A percentile compares a stretch with the other conserved stretches of the same genome.
Evolutionary conservation across 2,113 vertebrate genomes (phyloP).

Genomic region (Cheirogaleus medius): DNA sequence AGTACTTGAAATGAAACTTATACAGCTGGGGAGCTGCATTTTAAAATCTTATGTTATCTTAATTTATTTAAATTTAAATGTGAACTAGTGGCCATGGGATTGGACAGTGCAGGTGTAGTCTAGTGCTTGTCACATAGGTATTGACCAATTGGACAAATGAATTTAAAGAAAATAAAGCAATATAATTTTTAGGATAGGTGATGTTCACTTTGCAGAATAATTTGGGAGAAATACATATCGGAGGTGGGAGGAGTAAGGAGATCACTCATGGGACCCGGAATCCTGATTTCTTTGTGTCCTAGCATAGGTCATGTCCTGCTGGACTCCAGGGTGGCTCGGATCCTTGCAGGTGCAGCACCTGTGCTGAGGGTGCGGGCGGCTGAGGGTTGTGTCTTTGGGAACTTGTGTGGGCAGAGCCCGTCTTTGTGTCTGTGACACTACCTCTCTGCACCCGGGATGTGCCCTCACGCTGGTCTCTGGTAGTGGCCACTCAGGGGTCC

Average conservation of each 20-base stretch:
- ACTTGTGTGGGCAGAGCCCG: background rate
- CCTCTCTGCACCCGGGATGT: fast-evolving
- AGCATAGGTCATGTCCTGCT: background rate
- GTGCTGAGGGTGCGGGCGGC: background rate
- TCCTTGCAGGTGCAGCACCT: fast-evolving
- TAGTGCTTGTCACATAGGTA: background rate
- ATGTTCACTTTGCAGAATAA: background rate
- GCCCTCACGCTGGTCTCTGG: background rate
- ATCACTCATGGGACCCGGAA: too few species aligned
- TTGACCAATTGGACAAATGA: background rate
- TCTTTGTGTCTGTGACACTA: background rate
- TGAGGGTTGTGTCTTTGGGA: too few species aligned
- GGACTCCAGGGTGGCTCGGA: background rate
- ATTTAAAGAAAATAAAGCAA: background rate
- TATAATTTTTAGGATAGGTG: background rate
- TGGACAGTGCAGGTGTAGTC: background rate
- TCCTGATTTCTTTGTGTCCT: background rate
- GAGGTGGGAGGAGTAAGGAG: background rate
- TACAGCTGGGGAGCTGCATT: background rate
- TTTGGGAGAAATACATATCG: background rate
- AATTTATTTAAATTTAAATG: background rate
- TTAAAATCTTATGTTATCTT: background rate
- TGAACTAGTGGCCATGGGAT: background rate
- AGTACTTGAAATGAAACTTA: background rate
- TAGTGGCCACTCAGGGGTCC: background rate